Evolutionary conservation across 2,113 vertebrate genomes (phyloP).

Genomic region (Toxotes jaculatrix): DNA sequence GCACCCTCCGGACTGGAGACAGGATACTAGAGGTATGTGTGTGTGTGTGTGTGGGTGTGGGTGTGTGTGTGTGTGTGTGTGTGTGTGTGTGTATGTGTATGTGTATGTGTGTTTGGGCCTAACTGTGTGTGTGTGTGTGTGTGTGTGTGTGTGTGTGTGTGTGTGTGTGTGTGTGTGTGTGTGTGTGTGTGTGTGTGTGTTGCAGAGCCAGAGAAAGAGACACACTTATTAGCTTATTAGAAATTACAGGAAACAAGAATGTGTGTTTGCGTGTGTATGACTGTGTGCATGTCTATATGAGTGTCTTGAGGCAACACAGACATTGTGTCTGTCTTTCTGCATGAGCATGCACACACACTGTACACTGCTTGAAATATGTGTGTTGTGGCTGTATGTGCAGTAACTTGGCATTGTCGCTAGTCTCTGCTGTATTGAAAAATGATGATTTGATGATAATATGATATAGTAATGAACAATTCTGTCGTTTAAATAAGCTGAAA

Average conservation of each 20-base stretch:
- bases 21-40: conserved; percentile 92
- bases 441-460: background rate
- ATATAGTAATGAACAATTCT: background rate
- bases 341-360: too few species aligned
- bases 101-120: too few species aligned
- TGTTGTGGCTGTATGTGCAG: conserved; percentile 11
- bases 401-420: background rate
- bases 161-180: background rate
- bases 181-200: conserved; percentile 23
- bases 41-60: conserved; percentile 24
- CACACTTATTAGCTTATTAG: conserved; percentile 2
- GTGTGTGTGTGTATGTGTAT: conserved; percentile 18
- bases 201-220: conserved; percentile 22
- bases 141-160: too few species aligned
- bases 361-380: too few species aligned
- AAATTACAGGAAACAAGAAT: background rate
- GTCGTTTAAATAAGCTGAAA: background rate
- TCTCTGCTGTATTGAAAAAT: background rate
- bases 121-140: conserved; percentile 21
- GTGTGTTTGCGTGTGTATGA: background rate
- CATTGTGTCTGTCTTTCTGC: background rate
- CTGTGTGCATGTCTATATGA: too few species aligned
- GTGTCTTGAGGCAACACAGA: background rate
- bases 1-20: conserved; percentile 93
- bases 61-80: conserved; percentile 26